Evolutionary conservation across 35 echinoderm and acorn worm genomes (phyloP).

Genomic region (Lytechinus pictus): DNA sequence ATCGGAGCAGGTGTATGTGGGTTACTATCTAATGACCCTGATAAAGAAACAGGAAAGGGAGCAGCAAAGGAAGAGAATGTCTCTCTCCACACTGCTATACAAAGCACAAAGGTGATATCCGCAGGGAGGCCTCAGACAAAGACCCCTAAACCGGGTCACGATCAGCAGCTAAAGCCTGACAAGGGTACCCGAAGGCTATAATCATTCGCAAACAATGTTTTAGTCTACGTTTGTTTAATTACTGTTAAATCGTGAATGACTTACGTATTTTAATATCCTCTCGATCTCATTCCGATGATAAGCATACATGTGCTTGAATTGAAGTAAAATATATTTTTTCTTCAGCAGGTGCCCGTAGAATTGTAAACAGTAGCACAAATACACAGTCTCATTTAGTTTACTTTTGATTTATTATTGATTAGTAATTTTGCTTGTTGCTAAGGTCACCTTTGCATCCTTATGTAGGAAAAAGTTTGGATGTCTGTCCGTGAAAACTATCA

Average conservation of each 20-base stretch:
- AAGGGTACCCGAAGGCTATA: background rate
- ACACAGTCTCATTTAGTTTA: no score
- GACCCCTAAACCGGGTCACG: background rate
- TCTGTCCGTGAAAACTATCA: no score
- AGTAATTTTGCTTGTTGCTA: no score
- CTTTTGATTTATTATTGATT: no score
- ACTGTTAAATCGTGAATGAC: background rate
- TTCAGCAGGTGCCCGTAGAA: background rate
- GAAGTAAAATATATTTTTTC: background rate
- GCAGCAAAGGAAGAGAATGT: background rate
- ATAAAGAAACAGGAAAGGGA: background rate
- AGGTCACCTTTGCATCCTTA: no score
- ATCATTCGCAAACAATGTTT: background rate
- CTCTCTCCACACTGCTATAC: background rate
- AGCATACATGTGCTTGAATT: background rate
- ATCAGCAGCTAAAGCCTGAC: background rate
- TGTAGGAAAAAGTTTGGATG: no score
- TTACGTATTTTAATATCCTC: background rate
- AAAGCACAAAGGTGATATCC: background rate
- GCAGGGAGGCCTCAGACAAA: background rate
- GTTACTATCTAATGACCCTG: background rate
- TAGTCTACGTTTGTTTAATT: background rate
- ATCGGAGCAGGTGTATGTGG: background rate
- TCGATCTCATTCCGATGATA: background rate
- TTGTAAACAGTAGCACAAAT: no score